Conservation (phyloP, 1,140 invertebrate genomes). For the Drosophila malerkotliana region DNA sequence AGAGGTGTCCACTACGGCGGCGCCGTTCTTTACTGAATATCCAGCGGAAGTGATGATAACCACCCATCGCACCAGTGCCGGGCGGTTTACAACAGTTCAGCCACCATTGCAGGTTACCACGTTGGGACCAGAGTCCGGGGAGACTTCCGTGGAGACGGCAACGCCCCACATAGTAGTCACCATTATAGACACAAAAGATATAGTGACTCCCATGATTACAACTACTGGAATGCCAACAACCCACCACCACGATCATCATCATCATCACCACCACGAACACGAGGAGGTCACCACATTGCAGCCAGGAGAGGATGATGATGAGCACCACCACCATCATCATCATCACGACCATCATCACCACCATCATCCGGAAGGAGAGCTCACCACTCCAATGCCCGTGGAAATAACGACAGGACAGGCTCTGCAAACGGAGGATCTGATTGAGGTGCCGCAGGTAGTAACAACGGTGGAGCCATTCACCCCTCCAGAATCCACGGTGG, state of each 20-base stretch:
- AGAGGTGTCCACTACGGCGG: constrained; percentile 83
- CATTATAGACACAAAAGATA: constrained; percentile 43
- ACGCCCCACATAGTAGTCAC: constrained; percentile 66
- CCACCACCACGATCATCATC: constrained; percentile 43
- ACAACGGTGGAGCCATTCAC: constrained; percentile 36
- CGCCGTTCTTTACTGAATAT: constrained; percentile 85
- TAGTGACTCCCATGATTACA: constrained; percentile 14
- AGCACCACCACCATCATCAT: constrained; percentile 38
- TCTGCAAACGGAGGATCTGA: constrained; percentile 68
- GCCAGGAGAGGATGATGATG: constrained; percentile 38
- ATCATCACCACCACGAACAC: constrained; percentile 25
- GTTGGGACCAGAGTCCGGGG: constrained; percentile 16
- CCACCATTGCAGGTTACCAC: constrained; percentile 46
- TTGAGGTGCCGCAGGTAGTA: constrained; percentile 25
- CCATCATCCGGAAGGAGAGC: constrained; percentile 16
- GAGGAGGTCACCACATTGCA: constrained; percentile 29
- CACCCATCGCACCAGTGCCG: constrained; percentile 67
- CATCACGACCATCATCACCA: constrained; percentile 30
- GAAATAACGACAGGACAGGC: constrained; percentile 54
- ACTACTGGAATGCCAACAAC: constrained; percentile 30
- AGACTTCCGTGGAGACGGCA: constrained; percentile 44
- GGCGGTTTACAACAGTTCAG: constrained; percentile 63
- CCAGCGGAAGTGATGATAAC: constrained; percentile 71
- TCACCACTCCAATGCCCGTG: constrained; percentile 36
- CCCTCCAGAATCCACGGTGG: constrained; percentile 24